Conservation (phyloP, 2,888 invertebrate species). For the Isotomurus palustris region DNA sequence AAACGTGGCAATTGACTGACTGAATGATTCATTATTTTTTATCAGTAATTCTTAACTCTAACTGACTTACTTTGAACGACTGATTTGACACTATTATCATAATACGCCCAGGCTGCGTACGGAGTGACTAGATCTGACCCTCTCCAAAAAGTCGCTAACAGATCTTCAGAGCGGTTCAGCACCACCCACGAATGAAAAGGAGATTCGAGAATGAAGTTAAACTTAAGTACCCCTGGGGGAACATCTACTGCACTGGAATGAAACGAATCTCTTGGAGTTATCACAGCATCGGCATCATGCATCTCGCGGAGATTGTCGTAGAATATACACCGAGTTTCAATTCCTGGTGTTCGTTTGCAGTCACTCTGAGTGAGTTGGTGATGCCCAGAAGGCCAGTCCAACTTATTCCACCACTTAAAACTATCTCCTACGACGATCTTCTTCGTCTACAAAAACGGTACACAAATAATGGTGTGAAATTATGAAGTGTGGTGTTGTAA, state of each 20-base stretch:
- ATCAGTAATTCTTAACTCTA: background rate
- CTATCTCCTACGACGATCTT: slow-evolving; percentile 30
- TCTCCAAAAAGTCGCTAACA: slow-evolving; percentile 35
- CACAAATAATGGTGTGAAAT: too few relatives aligned
- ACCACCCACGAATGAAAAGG: slow-evolving; percentile 32
- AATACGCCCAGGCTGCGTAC: slow-evolving; percentile 36
- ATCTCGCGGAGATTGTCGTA: slow-evolving; percentile 17
- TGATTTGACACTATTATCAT: slow-evolving; percentile 23
- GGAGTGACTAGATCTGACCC: slow-evolving; percentile 36
- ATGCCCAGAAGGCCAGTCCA: slow-evolving; percentile 13
- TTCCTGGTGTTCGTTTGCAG: slow-evolving; percentile 27
- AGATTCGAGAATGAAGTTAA: slow-evolving; percentile 42
- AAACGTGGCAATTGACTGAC: background rate
- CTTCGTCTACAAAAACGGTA: slow-evolving; percentile 26
- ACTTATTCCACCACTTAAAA: slow-evolving; percentile 36
- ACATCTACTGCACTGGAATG: slow-evolving; percentile 26
- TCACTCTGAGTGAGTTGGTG: slow-evolving; percentile 19
- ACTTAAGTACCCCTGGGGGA: slow-evolving; percentile 29
- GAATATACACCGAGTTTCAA: slow-evolving; percentile 25
- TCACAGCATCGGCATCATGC: slow-evolving; percentile 29
- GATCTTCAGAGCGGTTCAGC: slow-evolving; percentile 27
- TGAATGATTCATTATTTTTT: slow-evolving; percentile 5
- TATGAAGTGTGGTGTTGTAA: background rate
- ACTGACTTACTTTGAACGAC: slow-evolving; percentile 24
- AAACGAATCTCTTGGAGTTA: slow-evolving; percentile 33